Conservation (phyloP, 2,113 vertebrate species). For the Rhinolophus ferrumequinum region DNA sequence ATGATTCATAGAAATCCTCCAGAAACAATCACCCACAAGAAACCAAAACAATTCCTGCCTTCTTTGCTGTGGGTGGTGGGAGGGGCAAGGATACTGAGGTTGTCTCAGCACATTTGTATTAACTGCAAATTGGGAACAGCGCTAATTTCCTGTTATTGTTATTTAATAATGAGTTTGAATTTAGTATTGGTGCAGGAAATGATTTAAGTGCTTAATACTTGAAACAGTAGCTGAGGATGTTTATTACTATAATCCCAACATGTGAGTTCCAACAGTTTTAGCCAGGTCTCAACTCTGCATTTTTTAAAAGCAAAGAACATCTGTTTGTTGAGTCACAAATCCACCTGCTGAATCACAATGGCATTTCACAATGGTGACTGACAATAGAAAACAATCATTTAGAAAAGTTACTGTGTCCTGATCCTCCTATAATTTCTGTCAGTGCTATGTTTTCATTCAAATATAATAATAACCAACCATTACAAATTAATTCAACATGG, state of each 20-base stretch:
- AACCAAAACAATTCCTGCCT: neutral
- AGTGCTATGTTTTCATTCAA: neutral
- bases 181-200: neutral
- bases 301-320: neutral
- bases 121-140: neutral
- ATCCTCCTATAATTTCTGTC: neutral
- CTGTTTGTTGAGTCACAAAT: neutral
- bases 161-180: neutral
- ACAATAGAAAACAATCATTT: neutral
- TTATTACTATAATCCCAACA: neutral
- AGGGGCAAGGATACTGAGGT: neutral
- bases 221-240: neutral
- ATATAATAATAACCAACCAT: neutral
- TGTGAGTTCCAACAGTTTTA: neutral
- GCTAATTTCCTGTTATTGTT: neutral
- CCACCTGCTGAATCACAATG: neutral
- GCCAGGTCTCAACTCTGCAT: neutral
- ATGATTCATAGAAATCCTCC: neutral
- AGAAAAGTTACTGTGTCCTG: neutral
- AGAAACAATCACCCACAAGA: neutral
- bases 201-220: neutral
- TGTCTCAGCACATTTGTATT: neutral
- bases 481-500: neutral
- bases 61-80: neutral
- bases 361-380: neutral